Percentiles rank a stretch among this genome's conserved stretches.
These are phyloP conservation scores for Sisyra nigra DNA, from an alignment of 2,888 invertebrate genomes.

Conservation along the genomic window DNA sequence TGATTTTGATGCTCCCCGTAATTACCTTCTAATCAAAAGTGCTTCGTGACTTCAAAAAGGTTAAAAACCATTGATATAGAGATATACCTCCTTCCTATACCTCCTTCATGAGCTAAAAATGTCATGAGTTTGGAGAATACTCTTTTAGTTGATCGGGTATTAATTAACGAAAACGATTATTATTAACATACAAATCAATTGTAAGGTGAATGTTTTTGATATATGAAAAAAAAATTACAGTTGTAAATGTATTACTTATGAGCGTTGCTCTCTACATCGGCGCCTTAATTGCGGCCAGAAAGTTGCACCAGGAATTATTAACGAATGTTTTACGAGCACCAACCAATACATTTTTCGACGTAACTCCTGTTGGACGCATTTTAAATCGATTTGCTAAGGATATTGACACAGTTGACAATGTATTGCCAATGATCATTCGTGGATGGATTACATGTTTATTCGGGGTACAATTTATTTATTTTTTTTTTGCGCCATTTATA, in stretches of 20 bases:
- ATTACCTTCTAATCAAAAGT: no score
- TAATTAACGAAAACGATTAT: no score
- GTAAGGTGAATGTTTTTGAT: slow-evolving; percentile 1
- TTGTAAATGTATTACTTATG: slow-evolving; percentile 45
- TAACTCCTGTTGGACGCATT: slow-evolving; percentile 63
- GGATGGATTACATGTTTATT: slow-evolving; percentile 53
- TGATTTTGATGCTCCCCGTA: no score
- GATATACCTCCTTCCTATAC: no score
- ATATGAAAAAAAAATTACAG: slow-evolving; percentile 28
- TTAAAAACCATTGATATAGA: no score
- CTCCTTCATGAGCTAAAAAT: no score
- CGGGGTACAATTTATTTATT: slow-evolving; percentile 30
- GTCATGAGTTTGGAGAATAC: no score
- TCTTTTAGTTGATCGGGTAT: no score
- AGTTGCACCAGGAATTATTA: slow-evolving; percentile 48
- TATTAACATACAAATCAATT: no score
- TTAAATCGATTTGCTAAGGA: slow-evolving; percentile 66
- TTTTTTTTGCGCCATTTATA: neutral
- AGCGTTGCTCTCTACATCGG: slow-evolving; percentile 51
- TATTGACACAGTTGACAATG: slow-evolving; percentile 53
- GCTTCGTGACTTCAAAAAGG: no score
- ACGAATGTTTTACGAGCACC: slow-evolving; percentile 48
- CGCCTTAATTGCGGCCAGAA: slow-evolving; percentile 41
- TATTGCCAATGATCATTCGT: slow-evolving; percentile 52
- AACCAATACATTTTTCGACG: slow-evolving; percentile 58